phyloP scores from a whole-genome alignment of 2,888 invertebrate species.

The Halictus quadricinctus region DNA sequence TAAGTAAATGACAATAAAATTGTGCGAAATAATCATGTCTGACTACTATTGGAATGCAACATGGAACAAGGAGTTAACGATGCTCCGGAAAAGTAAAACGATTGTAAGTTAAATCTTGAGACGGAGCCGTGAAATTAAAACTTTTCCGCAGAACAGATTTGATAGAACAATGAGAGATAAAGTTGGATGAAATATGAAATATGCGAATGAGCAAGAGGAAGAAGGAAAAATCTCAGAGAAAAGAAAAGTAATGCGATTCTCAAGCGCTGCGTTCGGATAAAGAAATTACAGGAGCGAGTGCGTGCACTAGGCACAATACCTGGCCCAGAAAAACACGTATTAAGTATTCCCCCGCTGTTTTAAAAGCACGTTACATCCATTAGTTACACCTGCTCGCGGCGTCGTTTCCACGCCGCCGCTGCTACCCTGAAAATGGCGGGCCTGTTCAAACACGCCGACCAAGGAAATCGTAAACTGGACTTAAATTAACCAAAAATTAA shows the following conservation, averaged over 20 bases:
- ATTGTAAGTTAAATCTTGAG: not conserved
- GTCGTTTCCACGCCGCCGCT: conserved; percentile 64
- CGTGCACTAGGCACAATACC: conserved; percentile 57
- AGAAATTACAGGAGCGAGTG: conserved; percentile 45
- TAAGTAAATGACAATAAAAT: no score
- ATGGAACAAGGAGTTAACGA: no score
- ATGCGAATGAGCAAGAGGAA: not conserved
- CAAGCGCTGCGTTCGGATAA: conserved; percentile 34
- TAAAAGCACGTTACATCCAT: conserved; percentile 69
- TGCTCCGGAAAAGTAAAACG: no score
- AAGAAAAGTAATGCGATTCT: conserved; percentile 5
- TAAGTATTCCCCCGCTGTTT: conserved; percentile 69
- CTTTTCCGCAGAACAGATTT: not conserved
- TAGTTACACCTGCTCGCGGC: conserved; percentile 67
- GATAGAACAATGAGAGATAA: not conserved
- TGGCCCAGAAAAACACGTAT: conserved; percentile 64
- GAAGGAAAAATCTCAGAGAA: not conserved
- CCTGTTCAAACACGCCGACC: not conserved
- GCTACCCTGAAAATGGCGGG: conserved; percentile 48
- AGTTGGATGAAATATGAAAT: not conserved
- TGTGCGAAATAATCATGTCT: no score
- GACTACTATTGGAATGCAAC: no score
- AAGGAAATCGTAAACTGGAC: not conserved
- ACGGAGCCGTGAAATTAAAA: not conserved
- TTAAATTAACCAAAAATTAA: not conserved